A percentile compares a stretch with the other conserved stretches of the same genome.
These are phyloP conservation scores for Dascillus cervinus DNA, from an alignment of 2,888 invertebrate genomes.

Conservation along the genomic window DNA sequence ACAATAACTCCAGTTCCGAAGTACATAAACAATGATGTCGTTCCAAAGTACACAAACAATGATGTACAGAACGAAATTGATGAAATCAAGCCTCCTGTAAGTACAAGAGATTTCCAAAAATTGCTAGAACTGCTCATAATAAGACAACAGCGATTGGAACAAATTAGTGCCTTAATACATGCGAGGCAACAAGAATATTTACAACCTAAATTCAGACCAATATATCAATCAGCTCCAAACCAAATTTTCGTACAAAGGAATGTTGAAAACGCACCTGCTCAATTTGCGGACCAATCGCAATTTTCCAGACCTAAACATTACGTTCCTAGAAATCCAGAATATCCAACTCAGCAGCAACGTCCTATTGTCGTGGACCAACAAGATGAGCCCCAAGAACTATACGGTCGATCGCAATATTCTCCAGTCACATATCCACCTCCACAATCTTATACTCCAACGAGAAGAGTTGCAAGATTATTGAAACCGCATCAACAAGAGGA, in stretches of 20 bases:
- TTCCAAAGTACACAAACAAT: slow-evolving; percentile 19
- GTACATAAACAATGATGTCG: slow-evolving; percentile 19
- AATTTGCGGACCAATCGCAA: slow-evolving; percentile 10
- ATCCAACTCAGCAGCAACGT: slow-evolving; percentile 11
- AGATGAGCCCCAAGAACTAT: slow-evolving; percentile 11
- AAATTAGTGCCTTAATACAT: slow-evolving; percentile 45
- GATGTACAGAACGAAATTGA: slow-evolving; percentile 45
- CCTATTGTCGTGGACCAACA: slow-evolving; percentile 10
- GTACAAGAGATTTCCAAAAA: slow-evolving; percentile 61
- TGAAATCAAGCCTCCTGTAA: slow-evolving; percentile 59
- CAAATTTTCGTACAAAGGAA: slow-evolving; percentile 8
- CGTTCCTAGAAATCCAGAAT: not conserved
- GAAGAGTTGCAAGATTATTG: slow-evolving; percentile 32
- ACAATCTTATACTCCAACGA: slow-evolving; percentile 30
- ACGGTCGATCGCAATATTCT: slow-evolving; percentile 5
- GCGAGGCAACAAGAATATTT: slow-evolving; percentile 18
- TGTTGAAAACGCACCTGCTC: slow-evolving; percentile 10
- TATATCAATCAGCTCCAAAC: slow-evolving; percentile 1
- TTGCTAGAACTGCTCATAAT: slow-evolving; percentile 58
- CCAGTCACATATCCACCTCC: slow-evolving; percentile 5
- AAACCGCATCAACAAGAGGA: slow-evolving; percentile 27
- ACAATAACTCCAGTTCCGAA: slow-evolving; percentile 21
- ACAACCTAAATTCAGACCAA: slow-evolving; percentile 1
- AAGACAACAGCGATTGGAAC: slow-evolving; percentile 54
- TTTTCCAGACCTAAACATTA: slow-evolving; percentile 2